Evolutionary conservation across 2,888 invertebrate genomes (phyloP), one percentile per base, ranked within the genome.

Genomic region (Troides aeacus): DNA sequence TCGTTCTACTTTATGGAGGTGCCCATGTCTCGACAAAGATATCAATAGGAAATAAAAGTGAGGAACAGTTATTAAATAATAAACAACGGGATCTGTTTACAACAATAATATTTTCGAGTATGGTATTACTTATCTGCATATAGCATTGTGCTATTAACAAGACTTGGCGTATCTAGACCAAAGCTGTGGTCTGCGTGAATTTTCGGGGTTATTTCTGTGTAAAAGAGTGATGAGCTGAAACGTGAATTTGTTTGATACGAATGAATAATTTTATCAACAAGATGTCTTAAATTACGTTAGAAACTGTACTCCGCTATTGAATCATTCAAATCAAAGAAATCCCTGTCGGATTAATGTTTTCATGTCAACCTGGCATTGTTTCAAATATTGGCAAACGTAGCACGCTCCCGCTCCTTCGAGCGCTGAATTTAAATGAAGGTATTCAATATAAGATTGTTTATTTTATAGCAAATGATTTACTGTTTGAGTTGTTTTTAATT

Each of bases 281-380:
- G n/a, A 53, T 53, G 53, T 59, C 23, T 64, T 12, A 58, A 58
- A n/a, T 58, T 58, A 58, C 23, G 57, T 12, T n/a, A 15, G 57
- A 58, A 58, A 24, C 57, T 10, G 57, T 58, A 58, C 30, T 18
- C 18, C 30, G 24, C 18, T 42, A 24, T 62, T 30, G 23, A 53
- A 53, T 36, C 18, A 53, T 61, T n/a, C 7, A 39, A 67, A 67
- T 62, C 61, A 67, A 67, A 67, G 62, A 67, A 67, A 67, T 58
- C 57, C 53, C 66, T 23, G n/a, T 15, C 18, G 66, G 89, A 90
- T 89, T 88, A 88, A 85, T 86, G 84, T 82, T 84, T 86, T 81
- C 85, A 84, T 86, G 87, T 87, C 85, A 87, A 84, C 76, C 78
- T 82, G 81, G 84, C 81, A 85, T 88, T 88, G 89, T 89, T 89